Base-by-base conservation (phyloP, 1,140 invertebrate species). In the Aradophagus sp. region DNA sequence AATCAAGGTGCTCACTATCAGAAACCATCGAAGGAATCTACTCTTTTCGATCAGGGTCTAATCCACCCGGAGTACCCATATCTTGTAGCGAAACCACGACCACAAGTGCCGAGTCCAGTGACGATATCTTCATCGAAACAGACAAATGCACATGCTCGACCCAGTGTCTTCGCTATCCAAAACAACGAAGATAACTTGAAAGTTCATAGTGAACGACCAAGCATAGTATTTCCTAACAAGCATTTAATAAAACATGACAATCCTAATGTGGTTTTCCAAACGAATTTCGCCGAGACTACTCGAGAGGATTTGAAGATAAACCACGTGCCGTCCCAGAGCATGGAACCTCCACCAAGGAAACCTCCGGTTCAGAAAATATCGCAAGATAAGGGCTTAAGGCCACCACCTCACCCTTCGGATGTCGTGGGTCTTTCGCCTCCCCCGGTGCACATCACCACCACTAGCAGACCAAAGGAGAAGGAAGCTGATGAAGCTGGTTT, bases 371-470 rank as follows among this genome's bases (percentile, higher is more conserved):
- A 78, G 12, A 72, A 62, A 12, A 76, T 67, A 29, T 50, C 68
- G 11, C 42, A 39, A 11, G 41, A 65, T 39, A 75, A 80, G 17
- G 80, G 68, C n/a, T 47, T 85, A 1, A 80, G 81, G 47, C 82
- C 84, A 31, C 81, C 84, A 13, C 80, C 83, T 11, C 61, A 74
- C 7, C 75, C 76, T 0, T 77, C 81, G 6, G 79, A 84, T 3
- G 84, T 86, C 13, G 67, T 86, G 13, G 84, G 84, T 15, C 56
- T 86, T 17, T 84, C 82, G 8, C 84, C 84, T 31, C 83, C 84
- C 5, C 82, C 82, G 0, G 62, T 84, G 1, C 74, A 79, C 8
- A 80, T 81, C 14, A 84, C 78, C 1, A 82, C 80, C 0, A 82
- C 81, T 7, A 74, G 63, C 34, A 45, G 67, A 29, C 63, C 75